Evolutionary conservation across 2,113 vertebrate species (phyloP).

Genomic region (Leuciscus idus): DNA sequence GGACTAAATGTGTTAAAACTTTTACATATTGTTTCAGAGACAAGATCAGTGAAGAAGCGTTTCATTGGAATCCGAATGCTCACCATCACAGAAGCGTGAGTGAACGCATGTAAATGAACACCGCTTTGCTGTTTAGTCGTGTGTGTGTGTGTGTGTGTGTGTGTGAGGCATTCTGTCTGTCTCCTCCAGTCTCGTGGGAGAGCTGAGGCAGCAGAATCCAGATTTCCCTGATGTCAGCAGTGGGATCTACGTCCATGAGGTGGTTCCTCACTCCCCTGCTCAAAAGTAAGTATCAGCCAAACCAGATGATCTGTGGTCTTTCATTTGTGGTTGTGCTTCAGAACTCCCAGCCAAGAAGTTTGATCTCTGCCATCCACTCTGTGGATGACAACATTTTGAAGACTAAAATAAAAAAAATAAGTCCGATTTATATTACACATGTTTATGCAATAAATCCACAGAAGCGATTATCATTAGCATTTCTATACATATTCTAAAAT

Average conservation of each 20-base stretch:
- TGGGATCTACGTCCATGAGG: slow-evolving; percentile 91
- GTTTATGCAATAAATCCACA: background rate
- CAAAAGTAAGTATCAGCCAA: slow-evolving; percentile 79
- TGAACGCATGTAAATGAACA: slow-evolving; percentile 39
- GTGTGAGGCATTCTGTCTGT: background rate
- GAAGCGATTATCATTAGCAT: too few relatives aligned
- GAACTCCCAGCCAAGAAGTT: slow-evolving; percentile 10
- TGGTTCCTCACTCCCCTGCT: slow-evolving; percentile 88
- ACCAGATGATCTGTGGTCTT: slow-evolving; percentile 11
- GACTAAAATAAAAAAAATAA: background rate
- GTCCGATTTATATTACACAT: background rate
- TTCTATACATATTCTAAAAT: too few relatives aligned
- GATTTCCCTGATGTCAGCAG: slow-evolving; percentile 87
- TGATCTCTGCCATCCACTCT: background rate
- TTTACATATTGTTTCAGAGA: slow-evolving; percentile 72
- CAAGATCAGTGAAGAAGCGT: slow-evolving; percentile 82
- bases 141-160: background rate
- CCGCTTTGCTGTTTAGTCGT: background rate
- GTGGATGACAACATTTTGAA: background rate
- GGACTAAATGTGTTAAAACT: background rate
- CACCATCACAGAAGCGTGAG: slow-evolving; percentile 88
- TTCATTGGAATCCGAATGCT: slow-evolving; percentile 94
- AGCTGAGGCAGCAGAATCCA: slow-evolving; percentile 83
- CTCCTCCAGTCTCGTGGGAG: slow-evolving; percentile 82
- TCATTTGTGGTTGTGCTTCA: background rate